These are phyloP conservation scores for Calidris pugnax DNA, from an alignment of 2,113 vertebrate genomes.

Conservation along the genomic window DNA sequence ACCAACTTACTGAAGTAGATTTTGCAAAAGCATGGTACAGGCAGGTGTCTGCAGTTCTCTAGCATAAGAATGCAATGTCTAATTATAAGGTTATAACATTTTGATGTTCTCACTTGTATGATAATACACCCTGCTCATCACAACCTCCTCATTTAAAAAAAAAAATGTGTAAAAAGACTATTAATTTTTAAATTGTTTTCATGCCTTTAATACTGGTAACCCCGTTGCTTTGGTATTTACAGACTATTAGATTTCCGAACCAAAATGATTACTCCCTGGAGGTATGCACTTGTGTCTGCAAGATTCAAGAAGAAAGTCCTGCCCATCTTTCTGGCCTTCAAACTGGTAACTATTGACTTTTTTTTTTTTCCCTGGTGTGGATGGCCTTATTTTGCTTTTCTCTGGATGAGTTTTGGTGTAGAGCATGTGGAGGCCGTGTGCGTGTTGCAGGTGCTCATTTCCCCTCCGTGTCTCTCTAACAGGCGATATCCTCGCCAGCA, in stretches of 20 bases:
- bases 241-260: slow-evolving; percentile 83
- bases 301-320: slow-evolving; percentile 83
- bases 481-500: slow-evolving; percentile 88
- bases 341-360: slow-evolving; percentile 73
- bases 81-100: too few relatives aligned
- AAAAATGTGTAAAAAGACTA: not conserved
- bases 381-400: not conserved
- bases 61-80: not conserved
- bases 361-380: not conserved
- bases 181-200: not conserved
- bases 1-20: not conserved
- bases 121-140: not conserved
- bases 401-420: not conserved
- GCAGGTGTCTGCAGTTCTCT: not conserved
- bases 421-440: not conserved
- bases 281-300: slow-evolving; percentile 84
- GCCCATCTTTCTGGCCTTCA: slow-evolving; percentile 88
- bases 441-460: not conserved
- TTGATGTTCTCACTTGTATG: not conserved
- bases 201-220: not conserved
- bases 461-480: not conserved
- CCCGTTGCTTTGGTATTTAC: not conserved
- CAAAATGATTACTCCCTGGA: slow-evolving; percentile 73
- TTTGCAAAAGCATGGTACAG: rapidly evolving
- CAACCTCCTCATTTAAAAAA: not conserved